Evolutionary conservation across 30 jellyfish, hydroid and myxozoan species (phyloP), one percentile per base, ranked within the genome.

Genomic region (Clytia hemisphaerica): DNA sequence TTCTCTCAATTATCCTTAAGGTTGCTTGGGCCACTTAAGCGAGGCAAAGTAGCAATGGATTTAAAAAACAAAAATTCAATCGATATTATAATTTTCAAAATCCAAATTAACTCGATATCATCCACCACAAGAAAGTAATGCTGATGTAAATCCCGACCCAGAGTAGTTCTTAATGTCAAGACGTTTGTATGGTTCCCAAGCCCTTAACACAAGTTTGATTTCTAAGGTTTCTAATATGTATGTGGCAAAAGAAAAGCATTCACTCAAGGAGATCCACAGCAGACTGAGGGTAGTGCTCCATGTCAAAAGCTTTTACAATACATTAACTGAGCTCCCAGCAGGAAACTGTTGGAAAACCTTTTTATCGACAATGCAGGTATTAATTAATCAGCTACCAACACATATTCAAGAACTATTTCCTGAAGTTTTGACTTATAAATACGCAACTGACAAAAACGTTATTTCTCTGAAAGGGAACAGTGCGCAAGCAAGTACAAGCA

Each of bases 331-430:
- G 29, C 37, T n/a, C 24, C 19, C 14, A 6, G 58, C 32, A 0
- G 45, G 80, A 38, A 34, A 21, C 2, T 77, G 92, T 62, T 15
- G 45, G 1, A 51, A 22, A 22, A 64, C 76, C 14, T 34, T 35
- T n/a, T 42, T 67, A 14, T 77, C 62, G 19, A 48, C 62, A 34
- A 63, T 31, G 67, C 53, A 63, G 36, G 42, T 71, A 69, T 28
- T 77, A 10, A 22, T 77, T 58, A 68, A 35, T 14, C 92, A 77
- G 92, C 45, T 77, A 58, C 92, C 92, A 21, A 51, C 36, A 21
- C 42, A 31, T 26, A 5, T 73, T 16, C 26, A 47, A 26, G 51
- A n/a, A 47, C 35, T 57, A 27, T 75, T 75, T 33, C 92, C 70
- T n/a, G 70, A 37, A 21, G 70, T 57, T 33, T 61, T 77, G 77